Conservation (phyloP, 2,113 vertebrate species). For the Peromyscus leucopus region DNA sequence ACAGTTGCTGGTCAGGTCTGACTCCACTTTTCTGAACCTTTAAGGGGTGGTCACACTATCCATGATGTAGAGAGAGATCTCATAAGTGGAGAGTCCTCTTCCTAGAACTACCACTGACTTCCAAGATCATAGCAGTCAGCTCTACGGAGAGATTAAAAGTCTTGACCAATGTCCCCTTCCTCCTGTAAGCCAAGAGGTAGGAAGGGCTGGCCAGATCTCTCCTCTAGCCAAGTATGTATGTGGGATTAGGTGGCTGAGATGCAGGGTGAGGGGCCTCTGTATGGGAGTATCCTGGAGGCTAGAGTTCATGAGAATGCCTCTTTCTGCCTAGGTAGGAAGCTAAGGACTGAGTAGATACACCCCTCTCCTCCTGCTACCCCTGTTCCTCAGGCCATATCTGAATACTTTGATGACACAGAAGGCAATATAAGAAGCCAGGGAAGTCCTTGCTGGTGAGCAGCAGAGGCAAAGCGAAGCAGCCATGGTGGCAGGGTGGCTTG, state of each 20-base stretch:
- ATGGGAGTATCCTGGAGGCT: rapidly evolving
- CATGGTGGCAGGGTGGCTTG: neutral
- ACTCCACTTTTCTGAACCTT: neutral
- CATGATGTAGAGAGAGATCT: neutral
- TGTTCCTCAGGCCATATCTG: neutral
- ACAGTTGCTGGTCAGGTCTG: neutral
- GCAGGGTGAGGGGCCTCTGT: neutral
- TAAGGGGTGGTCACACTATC: neutral
- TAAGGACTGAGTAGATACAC: neutral
- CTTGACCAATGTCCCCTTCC: neutral
- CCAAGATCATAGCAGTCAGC: neutral
- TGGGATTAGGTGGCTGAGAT: neutral
- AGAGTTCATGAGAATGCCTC: neutral
- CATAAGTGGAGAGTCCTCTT: neutral
- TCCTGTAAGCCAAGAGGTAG: neutral
- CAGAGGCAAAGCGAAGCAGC: neutral
- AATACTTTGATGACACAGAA: neutral
- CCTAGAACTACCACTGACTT: neutral
- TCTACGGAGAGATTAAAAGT: neutral
- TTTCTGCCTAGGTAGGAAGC: slow-evolving; percentile 47
- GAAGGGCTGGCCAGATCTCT: no score
- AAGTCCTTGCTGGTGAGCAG: neutral
- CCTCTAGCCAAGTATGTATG: rapidly evolving
- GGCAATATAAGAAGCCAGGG: neutral
- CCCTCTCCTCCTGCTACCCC: no score